A percentile compares a stretch with the other conserved stretches of the same genome.
Conservation (phyloP, 1,140 invertebrate species). For the Zelostemma sp. region DNA sequence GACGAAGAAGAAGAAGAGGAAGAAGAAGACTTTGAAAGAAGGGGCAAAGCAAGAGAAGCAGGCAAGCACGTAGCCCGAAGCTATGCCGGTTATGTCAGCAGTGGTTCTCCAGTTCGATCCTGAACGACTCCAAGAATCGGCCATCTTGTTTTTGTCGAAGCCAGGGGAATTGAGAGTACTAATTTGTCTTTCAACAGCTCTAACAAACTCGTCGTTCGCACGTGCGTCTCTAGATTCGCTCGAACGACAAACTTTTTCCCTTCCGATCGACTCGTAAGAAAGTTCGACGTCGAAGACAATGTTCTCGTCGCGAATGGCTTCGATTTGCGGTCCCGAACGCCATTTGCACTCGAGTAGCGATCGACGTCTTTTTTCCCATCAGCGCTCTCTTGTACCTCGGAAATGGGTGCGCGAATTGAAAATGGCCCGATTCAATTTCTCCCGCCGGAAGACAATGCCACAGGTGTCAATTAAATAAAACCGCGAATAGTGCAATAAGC, state of each 20-base stretch:
- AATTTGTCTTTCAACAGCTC: conserved; percentile 23
- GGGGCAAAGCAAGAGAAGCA: conserved; percentile 25
- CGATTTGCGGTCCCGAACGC: conserved; percentile 4
- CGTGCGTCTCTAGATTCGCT: background rate
- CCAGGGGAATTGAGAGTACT: conserved; percentile 21
- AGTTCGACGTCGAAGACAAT: background rate
- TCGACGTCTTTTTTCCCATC: background rate
- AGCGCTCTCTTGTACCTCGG: too few relatives aligned
- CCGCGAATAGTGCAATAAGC: background rate
- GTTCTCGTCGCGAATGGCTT: background rate
- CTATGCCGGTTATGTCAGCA: conserved; percentile 56
- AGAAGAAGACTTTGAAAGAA: conserved; percentile 16
- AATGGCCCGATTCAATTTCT: background rate
- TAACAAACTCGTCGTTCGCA: conserved; percentile 13
- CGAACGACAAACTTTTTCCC: background rate
- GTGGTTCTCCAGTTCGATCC: conserved; percentile 48
- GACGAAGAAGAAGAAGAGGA: conserved; percentile 22
- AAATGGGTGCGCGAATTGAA: background rate
- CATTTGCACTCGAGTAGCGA: background rate
- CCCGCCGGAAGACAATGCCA: background rate
- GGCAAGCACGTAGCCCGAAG: conserved; percentile 44
- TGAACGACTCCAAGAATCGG: conserved; percentile 26
- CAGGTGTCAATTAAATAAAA: conserved; percentile 12
- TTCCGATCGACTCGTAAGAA: background rate
- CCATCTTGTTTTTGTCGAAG: conserved; percentile 24